Evolutionary conservation across 2,888 invertebrate species (phyloP).

Genomic region (Cactoblastis cactorum): DNA sequence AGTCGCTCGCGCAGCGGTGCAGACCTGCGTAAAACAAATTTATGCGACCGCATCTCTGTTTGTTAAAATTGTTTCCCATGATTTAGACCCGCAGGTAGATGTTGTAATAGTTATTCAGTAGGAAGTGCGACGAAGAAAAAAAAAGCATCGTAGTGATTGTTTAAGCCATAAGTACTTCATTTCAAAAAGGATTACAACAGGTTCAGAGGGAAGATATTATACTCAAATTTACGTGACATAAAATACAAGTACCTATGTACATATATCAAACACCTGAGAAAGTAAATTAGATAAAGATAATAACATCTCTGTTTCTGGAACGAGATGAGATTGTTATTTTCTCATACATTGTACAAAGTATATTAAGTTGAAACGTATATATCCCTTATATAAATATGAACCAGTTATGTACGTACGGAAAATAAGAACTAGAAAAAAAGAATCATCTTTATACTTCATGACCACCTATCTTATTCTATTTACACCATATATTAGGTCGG

Average conservation of each 20-base stretch:
- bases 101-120: conserved; percentile 6
- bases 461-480: too few species aligned
- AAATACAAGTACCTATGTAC: background rate
- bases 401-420: too few species aligned
- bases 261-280: background rate
- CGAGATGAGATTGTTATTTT: background rate
- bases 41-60: conserved; percentile 61
- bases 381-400: background rate
- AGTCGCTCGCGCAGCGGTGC: conserved; percentile 44
- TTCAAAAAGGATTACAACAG: too few species aligned
- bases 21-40: conserved; percentile 62
- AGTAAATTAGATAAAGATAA: background rate
- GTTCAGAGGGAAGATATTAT: background rate
- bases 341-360: background rate
- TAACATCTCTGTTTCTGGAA: conserved; percentile 17
- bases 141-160: background rate
- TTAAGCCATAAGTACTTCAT: too few species aligned
- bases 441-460: too few species aligned
- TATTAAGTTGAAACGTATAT: background rate
- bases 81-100: conserved; percentile 48
- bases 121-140: background rate
- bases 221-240: conserved; percentile 15
- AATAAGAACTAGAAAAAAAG: too few species aligned
- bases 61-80: conserved; percentile 57
- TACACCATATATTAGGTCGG: too few species aligned